Evolutionary conservation across 2,797 vertebrate genomes (phyloP), one percentile per base, ranked within the genome.

Genomic region (Anguilla megastoma): DNA sequence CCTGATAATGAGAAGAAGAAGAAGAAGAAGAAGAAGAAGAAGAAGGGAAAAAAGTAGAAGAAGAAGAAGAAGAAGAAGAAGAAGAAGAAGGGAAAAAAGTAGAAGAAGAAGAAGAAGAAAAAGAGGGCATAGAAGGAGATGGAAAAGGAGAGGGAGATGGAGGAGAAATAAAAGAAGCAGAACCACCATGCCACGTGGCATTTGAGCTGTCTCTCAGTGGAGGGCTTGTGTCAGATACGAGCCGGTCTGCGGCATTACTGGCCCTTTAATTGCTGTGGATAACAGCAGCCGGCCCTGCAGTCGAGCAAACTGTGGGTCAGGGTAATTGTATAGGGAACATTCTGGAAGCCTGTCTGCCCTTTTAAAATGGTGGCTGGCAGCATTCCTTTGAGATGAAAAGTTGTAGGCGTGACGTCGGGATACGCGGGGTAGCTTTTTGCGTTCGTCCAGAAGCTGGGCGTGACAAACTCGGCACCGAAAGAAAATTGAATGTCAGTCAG

Each of bases 401-500:
- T 33, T 33, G 63, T 54, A 86, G 2, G 48, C 2, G 2, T 48
- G 33, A 27, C 33, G 58, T 54, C 69, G 24, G 41, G 54, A 69
- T 52, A 45, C 33, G 24, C 66, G 80, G 74, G 56, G 54, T 52
- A 16, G 76, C 45, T 86, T 12, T 12, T 84, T 41, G 58, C 27
- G 85, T 86, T 80, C 18, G 33, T 54, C 41, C 36, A 45, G 76
- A 41, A 2, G 84, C 63, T 52, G 58, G 83, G 87, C 79, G 50
- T 90, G 91, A 90, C 91, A 92, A 90, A 87, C 80, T 86, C 30
- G 66, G 79, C 86, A 86, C 90, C 89, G 86, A 66, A 48, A 87
- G 87, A 88, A 90, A 89, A 92, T 90, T 87, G 89, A 90, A 87
- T 85, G 86, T 88, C 88, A 89, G 50, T 88, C 91, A 90, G 63